phyloP scores from a whole-genome alignment of 2,797 vertebrate species.

The Enteromius fasciolatus region DNA sequence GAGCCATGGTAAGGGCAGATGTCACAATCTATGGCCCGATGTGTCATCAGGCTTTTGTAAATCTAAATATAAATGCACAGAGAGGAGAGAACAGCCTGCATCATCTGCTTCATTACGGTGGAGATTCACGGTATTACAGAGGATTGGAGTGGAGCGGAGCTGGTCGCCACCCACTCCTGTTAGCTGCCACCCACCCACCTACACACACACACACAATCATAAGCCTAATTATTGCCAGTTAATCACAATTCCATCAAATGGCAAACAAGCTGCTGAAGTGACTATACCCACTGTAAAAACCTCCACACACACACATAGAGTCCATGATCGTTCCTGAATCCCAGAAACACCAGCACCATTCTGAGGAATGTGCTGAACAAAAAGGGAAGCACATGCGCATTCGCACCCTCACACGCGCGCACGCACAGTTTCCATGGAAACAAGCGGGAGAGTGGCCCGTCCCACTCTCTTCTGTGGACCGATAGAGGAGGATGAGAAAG shows the following conservation, averaged over 20 bases:
- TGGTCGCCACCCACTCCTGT: constrained; percentile 45
- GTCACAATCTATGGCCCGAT: not conserved
- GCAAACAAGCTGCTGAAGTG: constrained; percentile 8
- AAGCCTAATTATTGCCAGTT: constrained; percentile 17
- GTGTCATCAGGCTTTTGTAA: constrained; percentile 34
- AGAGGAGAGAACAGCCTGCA: constrained; percentile 3
- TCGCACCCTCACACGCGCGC: constrained; percentile 71
- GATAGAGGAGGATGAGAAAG: constrained; percentile 71
- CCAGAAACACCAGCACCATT: constrained; percentile 40
- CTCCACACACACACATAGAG: constrained; percentile 35
- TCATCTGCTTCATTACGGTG: constrained; percentile 37
- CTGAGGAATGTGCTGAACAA: constrained; percentile 44
- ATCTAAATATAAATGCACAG: constrained; percentile 28
- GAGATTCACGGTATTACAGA: constrained; percentile 49
- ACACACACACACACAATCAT: constrained; percentile 23
- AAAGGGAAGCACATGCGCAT: constrained; percentile 25
- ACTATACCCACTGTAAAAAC: constrained; percentile 16
- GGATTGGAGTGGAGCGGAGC: constrained; percentile 36
- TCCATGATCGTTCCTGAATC: constrained; percentile 42
- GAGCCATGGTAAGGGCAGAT: constrained; percentile 18
- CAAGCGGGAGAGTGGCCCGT: constrained; percentile 80
- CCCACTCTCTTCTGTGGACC: constrained; percentile 69
- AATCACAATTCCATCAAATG: constrained; percentile 17
- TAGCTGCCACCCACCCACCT: constrained; percentile 40
- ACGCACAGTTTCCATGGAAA: constrained; percentile 83